A percentile compares a stretch with the other conserved stretches of the same genome.
Evolutionary conservation across 2,797 vertebrate genomes (phyloP).

Genomic region (Rousettus madagascariensis): DNA sequence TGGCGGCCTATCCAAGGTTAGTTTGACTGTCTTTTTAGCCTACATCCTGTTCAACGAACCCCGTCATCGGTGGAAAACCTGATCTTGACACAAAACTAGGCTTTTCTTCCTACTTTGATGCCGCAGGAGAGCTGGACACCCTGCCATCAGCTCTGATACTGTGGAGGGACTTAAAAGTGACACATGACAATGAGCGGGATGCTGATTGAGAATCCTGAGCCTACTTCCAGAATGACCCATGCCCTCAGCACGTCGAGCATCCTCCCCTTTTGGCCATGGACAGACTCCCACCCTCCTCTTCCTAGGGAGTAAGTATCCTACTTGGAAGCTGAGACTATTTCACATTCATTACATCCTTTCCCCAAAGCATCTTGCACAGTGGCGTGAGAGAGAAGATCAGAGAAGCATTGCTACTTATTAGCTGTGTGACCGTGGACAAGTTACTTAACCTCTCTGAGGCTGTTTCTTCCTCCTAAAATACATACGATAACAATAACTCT

Average conservation of each 20-base stretch:
- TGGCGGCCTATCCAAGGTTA: background rate
- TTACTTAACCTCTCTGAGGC: background rate
- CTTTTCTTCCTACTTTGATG: background rate
- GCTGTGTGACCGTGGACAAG: background rate
- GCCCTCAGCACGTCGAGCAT: background rate
- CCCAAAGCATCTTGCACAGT: background rate
- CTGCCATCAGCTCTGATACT: background rate
- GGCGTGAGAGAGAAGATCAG: background rate
- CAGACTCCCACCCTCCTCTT: too few relatives aligned
- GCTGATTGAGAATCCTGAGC: background rate
- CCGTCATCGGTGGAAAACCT: background rate
- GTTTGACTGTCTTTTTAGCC: background rate
- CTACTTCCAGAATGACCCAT: background rate
- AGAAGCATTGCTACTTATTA: background rate
- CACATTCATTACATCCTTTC: background rate
- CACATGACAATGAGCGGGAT: background rate
- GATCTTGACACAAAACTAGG: background rate
- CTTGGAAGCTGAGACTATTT: background rate
- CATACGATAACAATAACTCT: background rate
- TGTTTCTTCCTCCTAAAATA: background rate
- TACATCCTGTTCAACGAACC: background rate
- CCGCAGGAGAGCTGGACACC: background rate
- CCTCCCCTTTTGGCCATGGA: background rate
- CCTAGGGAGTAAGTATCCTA: rapidly evolving
- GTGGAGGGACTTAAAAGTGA: background rate